Base-by-base conservation (phyloP, 2,113 vertebrate genomes). In the Atlantisia rogersi region DNA sequence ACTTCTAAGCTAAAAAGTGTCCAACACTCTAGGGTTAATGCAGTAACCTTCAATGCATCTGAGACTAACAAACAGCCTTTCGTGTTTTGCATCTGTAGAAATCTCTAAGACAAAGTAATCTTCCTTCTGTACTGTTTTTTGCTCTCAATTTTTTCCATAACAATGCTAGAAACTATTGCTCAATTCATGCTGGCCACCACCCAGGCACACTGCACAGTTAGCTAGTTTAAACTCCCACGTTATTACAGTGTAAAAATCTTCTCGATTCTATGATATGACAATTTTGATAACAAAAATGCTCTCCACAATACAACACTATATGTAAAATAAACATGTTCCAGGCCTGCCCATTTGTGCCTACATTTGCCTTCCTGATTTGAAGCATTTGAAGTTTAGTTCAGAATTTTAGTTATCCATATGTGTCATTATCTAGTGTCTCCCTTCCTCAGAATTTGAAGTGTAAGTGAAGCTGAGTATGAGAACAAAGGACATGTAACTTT, bases 281-380 rank as follows among this genome's bases (percentile, higher is more conserved):
- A 37, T 14, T 44, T 39, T 62, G 14, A 50, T 80, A 83, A 62
- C 1, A 85, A 48, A 88, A 90, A 25, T 15, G 2, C 4, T 60
- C 3, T 60, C 15, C 35, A 82, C 6, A 15, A 11, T 48, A 17
- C 35, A 73, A 59, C 1, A 59, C 31, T 50, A 39, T 32, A 15
- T 8, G 14, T 32, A 65, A 89, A 90, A 52, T 10, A 65, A 68
- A 13, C 0, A 0, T 26, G 4, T 53, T 55, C 52, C 14, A 39
- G 15, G 5, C 19, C 12, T 8, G 7, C 2, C 3, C 10, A 28
- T 3, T 19, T 21, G 1, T 16, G 15, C 5, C 8, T 78, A 77
- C 5, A 1, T 85, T 65, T 58, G 9, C 4, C 5, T 63, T 17
- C 14, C 9, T 78, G n/a, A 46, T 50, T 92, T 81, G 73, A 46